Percentiles rank a stretch among this genome's conserved stretches.
Conservation (phyloP, 92 coral and sea anemone species). For the Parazoanthus darwini region DNA sequence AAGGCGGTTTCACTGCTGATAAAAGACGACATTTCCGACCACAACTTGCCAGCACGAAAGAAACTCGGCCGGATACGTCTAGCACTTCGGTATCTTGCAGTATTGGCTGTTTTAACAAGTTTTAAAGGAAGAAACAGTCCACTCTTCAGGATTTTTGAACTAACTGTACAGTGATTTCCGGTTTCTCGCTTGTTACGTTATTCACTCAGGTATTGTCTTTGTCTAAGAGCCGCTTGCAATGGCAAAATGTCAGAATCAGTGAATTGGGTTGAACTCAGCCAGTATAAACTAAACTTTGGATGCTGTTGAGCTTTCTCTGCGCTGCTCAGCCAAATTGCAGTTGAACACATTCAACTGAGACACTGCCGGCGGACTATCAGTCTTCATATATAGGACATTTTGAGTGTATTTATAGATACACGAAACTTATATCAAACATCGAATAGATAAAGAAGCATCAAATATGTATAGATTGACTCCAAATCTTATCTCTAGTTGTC, state of each 20-base stretch:
- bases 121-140: no score
- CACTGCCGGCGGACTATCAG: background rate
- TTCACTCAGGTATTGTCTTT: no score
- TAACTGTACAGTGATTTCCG: background rate
- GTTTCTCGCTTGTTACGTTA: no score
- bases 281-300: no score
- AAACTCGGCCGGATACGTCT: background rate
- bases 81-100: background rate
- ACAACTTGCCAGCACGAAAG: background rate
- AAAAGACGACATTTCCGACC: background rate
- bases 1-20: background rate
- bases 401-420: background rate
- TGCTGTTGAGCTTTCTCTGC: background rate
- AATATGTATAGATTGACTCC: background rate
- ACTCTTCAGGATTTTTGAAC: background rate
- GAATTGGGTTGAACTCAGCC: no score
- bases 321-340: background rate
- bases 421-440: background rate
- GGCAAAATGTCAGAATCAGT: no score
- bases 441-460: background rate
- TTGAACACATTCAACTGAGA: background rate
- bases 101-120: background rate
- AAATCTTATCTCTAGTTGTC: conserved; percentile 8
- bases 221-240: no score
- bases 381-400: background rate